Evolutionary conservation across 1,140 invertebrate species (phyloP).

Genomic region (Nephila pilipes): DNA sequence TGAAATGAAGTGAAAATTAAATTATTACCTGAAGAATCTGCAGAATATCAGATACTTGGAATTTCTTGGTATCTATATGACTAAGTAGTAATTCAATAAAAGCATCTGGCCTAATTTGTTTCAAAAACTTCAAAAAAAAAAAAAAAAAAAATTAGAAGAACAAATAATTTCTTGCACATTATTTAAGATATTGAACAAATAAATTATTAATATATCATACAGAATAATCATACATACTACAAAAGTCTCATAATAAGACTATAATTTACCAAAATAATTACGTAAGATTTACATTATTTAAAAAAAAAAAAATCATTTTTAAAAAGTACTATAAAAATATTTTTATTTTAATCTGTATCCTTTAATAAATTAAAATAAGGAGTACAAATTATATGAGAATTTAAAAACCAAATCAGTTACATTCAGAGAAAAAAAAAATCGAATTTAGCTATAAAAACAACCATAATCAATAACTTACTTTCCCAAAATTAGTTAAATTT

Average conservation of each 20-base stretch:
- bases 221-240: no score
- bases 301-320: no score
- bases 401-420: no score
- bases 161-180: no score
- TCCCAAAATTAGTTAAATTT: constrained; percentile 52
- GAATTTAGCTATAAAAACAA: neutral
- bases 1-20: constrained; percentile 7
- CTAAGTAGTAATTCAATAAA: constrained; percentile 71
- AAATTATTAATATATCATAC: no score
- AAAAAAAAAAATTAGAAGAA: neutral
- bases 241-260: no score
- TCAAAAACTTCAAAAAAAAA: constrained; percentile 57
- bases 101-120: constrained; percentile 65
- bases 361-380: no score
- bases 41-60: constrained; percentile 45
- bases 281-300: no score
- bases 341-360: no score
- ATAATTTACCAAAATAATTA: no score
- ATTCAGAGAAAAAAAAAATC: constrained; percentile 21
- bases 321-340: no score
- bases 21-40: constrained; percentile 71
- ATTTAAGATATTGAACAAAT: no score
- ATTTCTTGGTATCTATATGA: constrained; percentile 50
- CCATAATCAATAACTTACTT: constrained; percentile 56
- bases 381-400: neutral